Evolutionary conservation across 2,113 vertebrate genomes (phyloP).

Genomic region (Cardinalis cardinalis): DNA sequence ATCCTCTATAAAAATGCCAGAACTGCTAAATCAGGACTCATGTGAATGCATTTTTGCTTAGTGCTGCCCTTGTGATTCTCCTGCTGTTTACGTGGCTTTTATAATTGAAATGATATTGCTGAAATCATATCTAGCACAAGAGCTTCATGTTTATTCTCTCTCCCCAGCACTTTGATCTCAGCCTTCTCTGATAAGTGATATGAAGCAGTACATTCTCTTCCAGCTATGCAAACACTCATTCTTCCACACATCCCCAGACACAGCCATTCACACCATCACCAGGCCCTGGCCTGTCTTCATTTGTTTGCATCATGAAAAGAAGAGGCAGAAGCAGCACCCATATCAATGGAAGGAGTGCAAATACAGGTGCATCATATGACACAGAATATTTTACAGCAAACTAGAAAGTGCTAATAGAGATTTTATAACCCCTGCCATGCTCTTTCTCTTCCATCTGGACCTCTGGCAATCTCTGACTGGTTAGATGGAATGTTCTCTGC

Average conservation of each 20-base stretch:
- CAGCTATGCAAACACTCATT: not conserved
- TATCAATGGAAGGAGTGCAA: not conserved
- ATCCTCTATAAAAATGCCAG: conserved; percentile 30
- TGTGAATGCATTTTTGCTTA: conserved; percentile 14
- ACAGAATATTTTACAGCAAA: not conserved
- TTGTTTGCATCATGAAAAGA: not conserved
- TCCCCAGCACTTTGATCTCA: not conserved
- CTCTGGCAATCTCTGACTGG: not conserved
- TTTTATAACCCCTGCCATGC: not conserved
- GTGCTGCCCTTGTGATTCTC: conserved; percentile 28
- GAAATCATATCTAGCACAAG: not conserved
- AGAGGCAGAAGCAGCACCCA: not conserved
- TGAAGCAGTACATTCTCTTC: not conserved
- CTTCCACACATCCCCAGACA: not conserved
- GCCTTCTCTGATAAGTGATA: not conserved
- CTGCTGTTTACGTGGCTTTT: conserved; percentile 9
- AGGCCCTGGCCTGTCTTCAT: not conserved
- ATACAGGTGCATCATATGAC: not conserved
- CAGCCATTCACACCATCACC: not conserved
- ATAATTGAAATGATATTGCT: conserved; percentile 11
- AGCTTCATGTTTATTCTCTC: conserved; percentile 1
- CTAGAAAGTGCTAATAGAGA: not conserved
- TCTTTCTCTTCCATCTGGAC: not conserved
- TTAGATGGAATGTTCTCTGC: not conserved
- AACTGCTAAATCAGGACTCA: conserved; percentile 29